Evolutionary conservation across 2,113 vertebrate species (phyloP), one percentile per base, ranked within the genome.

Genomic region (Hippocampus zosterae): DNA sequence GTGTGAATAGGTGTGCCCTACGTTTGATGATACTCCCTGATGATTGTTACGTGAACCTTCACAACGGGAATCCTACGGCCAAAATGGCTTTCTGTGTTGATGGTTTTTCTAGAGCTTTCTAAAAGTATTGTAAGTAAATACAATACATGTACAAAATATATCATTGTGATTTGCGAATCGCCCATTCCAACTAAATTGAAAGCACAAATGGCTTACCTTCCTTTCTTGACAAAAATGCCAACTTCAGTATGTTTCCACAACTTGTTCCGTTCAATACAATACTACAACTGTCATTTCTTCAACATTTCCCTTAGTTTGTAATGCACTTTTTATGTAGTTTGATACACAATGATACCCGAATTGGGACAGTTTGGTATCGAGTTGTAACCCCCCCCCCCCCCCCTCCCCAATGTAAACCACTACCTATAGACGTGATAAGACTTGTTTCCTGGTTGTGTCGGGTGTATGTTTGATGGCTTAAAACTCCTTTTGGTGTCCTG

Each of bases 321-420:
- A 89, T 84, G 88, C 88, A 90, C 88, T 90, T 91, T 87, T 87
- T 79, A 81, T 83, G 77, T 88, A 81, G 80, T 81, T 88, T 84
- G 66, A 46, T 78, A 79, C 61, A 79, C 74, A 69, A 75, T 69
- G 78, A 78, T 66, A 67, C 77, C 85, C 76, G 68, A 73, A 74
- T 76, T 70, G 59, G 82, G 83, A 82, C 75, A 70, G 65, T 79
- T 85, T 77, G 50, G 60, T 64, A 81, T 74, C 70, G 70, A 79
- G 67, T 71, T 82, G 65, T 79, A 65, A 63, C 27, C 37, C 79
- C 65, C 46, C 67, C 75, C 76, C 77, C 37, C 77, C 37, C 67
- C 25, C 70, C 77, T 71, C 81, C 75, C 83, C 4, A 80, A 80
- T 73, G 70, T 74, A 71, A 87, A 87, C 87, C 88, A 89, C 88